Conservation (phyloP, 2,888 invertebrate species). For the Pharmacophagus antenor region DNA sequence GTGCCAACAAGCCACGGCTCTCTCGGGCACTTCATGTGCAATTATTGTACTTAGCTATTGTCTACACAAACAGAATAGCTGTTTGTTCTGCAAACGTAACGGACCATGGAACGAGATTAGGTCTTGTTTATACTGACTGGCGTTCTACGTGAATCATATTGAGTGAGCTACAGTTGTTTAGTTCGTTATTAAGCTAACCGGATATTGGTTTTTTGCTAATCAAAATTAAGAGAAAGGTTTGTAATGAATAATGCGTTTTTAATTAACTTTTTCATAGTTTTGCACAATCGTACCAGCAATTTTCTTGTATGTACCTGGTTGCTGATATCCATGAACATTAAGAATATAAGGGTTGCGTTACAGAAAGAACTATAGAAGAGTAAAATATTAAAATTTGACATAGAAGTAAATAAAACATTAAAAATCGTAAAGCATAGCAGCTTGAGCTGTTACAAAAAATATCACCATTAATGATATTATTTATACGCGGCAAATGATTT, state of each 20-base stretch:
- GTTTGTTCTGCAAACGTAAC: conserved; percentile 72
- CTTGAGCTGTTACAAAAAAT: too few species aligned
- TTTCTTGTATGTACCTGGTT: too few species aligned
- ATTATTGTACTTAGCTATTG: conserved; percentile 77
- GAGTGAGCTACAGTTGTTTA: conserved; percentile 12
- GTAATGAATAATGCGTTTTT: neutral
- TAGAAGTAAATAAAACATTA: too few species aligned
- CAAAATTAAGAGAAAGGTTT: neutral
- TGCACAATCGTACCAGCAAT: neutral
- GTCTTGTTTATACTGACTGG: conserved; percentile 61
- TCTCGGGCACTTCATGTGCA: conserved; percentile 64
- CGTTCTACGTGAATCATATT: conserved; percentile 40
- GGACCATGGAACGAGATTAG: conserved; percentile 70
- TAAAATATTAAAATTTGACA: too few species aligned
- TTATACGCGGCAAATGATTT: too few species aligned
- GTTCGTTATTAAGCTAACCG: neutral
- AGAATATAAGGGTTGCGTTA: too few species aligned
- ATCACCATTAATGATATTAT: too few species aligned
- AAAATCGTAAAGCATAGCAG: too few species aligned
- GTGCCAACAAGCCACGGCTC: conserved; percentile 63
- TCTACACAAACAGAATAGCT: conserved; percentile 64
- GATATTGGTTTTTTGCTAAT: neutral
- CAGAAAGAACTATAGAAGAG: too few species aligned
- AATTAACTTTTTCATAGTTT: neutral
- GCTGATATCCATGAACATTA: too few species aligned